phyloP scores from a whole-genome alignment of 2,113 vertebrate genomes.

The Zapornia atra region DNA sequence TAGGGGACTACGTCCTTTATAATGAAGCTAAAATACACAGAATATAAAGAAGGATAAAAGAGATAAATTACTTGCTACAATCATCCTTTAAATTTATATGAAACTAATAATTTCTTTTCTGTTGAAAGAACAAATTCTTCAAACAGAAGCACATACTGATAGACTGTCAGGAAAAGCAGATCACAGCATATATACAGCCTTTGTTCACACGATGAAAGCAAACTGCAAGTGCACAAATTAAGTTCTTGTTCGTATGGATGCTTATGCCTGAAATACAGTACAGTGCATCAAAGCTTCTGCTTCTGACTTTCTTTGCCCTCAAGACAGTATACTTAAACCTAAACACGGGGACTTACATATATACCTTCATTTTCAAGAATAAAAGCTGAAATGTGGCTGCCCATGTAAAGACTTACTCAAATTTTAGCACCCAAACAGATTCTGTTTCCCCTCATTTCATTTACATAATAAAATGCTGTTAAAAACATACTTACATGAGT shows the following conservation, averaged over 20 bases:
- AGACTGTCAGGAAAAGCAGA: background rate
- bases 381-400: background rate
- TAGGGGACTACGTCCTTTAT: background rate
- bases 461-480: background rate
- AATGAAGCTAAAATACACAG: background rate
- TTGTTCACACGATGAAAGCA: background rate
- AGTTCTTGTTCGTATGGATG: background rate
- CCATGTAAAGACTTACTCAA: background rate
- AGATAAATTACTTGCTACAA: background rate
- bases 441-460: background rate
- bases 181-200: background rate
- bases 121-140: background rate
- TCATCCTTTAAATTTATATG: background rate
- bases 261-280: background rate
- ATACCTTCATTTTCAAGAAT: background rate
- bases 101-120: background rate
- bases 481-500: background rate
- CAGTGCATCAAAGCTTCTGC: background rate
- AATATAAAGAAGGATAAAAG: background rate
- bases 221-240: background rate
- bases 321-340: background rate
- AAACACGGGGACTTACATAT: background rate
- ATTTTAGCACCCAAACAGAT: background rate
- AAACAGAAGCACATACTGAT: background rate
- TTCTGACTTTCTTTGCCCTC: background rate